Conservation (phyloP, 1,140 invertebrate genomes). For the Hylyphantes graminicola region DNA sequence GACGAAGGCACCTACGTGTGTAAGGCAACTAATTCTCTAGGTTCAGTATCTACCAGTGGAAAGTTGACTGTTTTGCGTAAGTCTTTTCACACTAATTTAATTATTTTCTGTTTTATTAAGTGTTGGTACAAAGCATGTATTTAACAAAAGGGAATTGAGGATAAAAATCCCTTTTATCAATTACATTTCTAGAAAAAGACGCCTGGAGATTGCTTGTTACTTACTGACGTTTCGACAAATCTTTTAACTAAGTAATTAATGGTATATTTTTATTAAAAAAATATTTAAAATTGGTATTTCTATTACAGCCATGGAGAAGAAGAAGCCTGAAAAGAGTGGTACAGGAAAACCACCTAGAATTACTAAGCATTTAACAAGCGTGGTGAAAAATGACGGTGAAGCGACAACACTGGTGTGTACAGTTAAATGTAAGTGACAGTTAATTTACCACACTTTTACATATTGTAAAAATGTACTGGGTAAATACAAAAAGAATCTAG, state of each 20-base stretch:
- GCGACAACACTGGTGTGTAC: conserved; percentile 61
- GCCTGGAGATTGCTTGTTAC: too few relatives aligned
- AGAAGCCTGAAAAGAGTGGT: conserved; percentile 79
- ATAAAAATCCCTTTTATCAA: too few relatives aligned
- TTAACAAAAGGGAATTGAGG: too few relatives aligned
- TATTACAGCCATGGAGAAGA: conserved; percentile 74
- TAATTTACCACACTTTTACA: too few relatives aligned
- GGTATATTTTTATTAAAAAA: too few relatives aligned
- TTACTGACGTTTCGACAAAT: too few relatives aligned
- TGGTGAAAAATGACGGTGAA: conserved; percentile 63
- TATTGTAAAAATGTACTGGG: too few relatives aligned
- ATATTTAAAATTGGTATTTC: background rate
- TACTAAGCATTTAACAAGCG: conserved; percentile 61
- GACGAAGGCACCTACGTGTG: conserved; percentile 91
- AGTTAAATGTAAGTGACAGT: conserved; percentile 61
- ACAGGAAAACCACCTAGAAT: conserved; percentile 61
- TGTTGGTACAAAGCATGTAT: background rate
- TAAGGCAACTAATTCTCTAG: conserved; percentile 90
- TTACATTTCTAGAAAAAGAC: too few relatives aligned
- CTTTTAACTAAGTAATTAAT: too few relatives aligned
- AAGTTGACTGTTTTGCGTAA: conserved; percentile 79
- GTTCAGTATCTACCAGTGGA: conserved; percentile 83
- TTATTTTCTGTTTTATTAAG: background rate
- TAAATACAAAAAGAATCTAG: too few relatives aligned
- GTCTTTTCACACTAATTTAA: conserved; percentile 29